Percentiles rank a stretch among this genome's conserved stretches.
Conservation (phyloP, 2,797 vertebrate genomes). For the Kryptopterus vitreolus region DNA sequence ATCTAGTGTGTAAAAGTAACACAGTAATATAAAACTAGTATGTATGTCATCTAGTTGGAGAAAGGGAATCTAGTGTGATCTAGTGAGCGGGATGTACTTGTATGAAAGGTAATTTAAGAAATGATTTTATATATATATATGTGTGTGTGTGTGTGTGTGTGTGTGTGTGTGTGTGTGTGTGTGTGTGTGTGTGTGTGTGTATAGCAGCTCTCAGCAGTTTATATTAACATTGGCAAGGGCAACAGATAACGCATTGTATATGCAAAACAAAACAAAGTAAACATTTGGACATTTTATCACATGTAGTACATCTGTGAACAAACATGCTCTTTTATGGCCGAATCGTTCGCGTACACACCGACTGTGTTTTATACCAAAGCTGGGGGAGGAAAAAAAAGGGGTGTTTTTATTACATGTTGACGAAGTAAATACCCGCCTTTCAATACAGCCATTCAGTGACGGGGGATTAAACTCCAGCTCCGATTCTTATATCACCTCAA, state of each 20-base stretch:
- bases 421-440: slow-evolving; percentile 2
- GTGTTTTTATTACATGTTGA: slow-evolving; percentile 7
- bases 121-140: too few species aligned
- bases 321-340: slow-evolving; percentile 5
- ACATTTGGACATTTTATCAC: not conserved
- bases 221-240: not conserved
- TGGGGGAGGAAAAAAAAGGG: not conserved
- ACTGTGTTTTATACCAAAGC: not conserved
- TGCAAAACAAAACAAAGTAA: not conserved
- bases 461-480: slow-evolving; percentile 2
- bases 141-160: too few species aligned
- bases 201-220: slow-evolving; percentile 11
- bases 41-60: too few species aligned
- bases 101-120: not conserved
- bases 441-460: not conserved
- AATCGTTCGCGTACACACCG: not conserved
- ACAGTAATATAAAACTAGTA: too few species aligned
- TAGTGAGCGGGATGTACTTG: too few species aligned
- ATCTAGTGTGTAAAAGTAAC: too few species aligned
- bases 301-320: not conserved
- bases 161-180: too few species aligned
- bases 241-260: not conserved
- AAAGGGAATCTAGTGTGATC: too few species aligned
- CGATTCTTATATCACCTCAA: not conserved
- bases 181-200: too few species aligned